Base-by-base conservation (phyloP, 2,888 invertebrate species). In the Plebejus anna region DNA sequence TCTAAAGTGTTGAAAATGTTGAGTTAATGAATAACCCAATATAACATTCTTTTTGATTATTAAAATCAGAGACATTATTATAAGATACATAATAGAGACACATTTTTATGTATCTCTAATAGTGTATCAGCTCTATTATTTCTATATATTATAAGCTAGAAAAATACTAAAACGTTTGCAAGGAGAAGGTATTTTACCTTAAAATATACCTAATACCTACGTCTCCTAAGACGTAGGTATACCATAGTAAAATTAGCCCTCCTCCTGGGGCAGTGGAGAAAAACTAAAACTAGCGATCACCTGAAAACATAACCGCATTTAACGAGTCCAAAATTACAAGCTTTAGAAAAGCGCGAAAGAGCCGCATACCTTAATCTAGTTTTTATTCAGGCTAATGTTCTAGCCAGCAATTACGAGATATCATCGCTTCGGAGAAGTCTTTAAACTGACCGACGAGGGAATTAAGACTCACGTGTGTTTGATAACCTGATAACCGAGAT, bases 401-500 rank as follows among this genome's bases (percentile, higher is more conserved):
- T 90, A 92, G 89, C 83, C 87, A 80, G 87, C 90, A 91, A 92
- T 94, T 92, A 92, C 85, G 81, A 80, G 92, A 92, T 92, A 90
- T 85, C 81, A 92, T 92, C 85, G 84, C 85, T 91, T 91, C 92
- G 89, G 86, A 89, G 91, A 92, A 92, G 88, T 88, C 90, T 92
- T 90, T 89, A 88, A 87, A 86, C 87, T 90, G 90, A 90, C 92
- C 92, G 91, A 85, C 89, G 85, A 84, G 83, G 85, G 90, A 92
- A 92, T 92, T 92, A 91, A 92, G 87, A 84, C 89, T 89, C 87
- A 92, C 92, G 93, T 92, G 92, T 87, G 85, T 89, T 90, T 92
- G 93, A 93, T 94, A 92, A 91, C 92, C 91, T 93, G 93, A 94
- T 94, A 93, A 92, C 92, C 85, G 86, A 84, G 87, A 80, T 88